These are phyloP conservation scores for Sebastiscus tertius DNA, from an alignment of 2,797 vertebrate genomes.

Conservation along the genomic window DNA sequence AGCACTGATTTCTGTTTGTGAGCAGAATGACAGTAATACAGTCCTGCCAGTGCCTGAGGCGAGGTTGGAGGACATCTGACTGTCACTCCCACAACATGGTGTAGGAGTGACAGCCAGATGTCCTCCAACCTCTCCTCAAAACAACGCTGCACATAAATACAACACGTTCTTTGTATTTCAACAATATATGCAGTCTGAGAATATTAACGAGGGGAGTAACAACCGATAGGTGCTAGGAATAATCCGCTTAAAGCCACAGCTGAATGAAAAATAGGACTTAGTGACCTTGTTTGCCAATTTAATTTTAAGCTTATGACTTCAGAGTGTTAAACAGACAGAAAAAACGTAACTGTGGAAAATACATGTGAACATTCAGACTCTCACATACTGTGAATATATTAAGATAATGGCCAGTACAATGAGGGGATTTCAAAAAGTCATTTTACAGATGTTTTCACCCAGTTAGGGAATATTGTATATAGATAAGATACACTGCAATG, in stretches of 20 bases:
- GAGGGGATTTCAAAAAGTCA: neutral
- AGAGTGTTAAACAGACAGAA: neutral
- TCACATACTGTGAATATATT: neutral
- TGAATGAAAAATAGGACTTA: neutral
- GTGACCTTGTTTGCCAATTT: neutral
- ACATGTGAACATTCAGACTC: neutral
- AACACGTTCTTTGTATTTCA: neutral
- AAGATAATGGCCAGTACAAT: neutral
- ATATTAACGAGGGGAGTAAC: neutral
- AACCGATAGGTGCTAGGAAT: neutral
- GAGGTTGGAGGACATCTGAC: conserved; percentile 65
- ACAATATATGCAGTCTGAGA: neutral
- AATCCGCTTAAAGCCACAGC: neutral
- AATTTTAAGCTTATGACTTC: neutral
- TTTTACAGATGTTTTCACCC: neutral
- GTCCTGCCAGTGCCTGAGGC: conserved; percentile 62
- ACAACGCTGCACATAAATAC: neutral
- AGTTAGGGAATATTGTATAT: neutral
- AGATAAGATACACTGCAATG: neutral
- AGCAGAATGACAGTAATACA: conserved; percentile 70
- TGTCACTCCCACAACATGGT: conserved; percentile 55
- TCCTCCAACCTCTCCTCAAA: conserved; percentile 46
- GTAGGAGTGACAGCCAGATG: conserved; percentile 62
- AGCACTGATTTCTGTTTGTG: conserved; percentile 35
- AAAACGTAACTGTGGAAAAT: neutral